Evolutionary conservation across 2,888 invertebrate genomes (phyloP).

Genomic region (Sinodicranocentrus sp.): DNA sequence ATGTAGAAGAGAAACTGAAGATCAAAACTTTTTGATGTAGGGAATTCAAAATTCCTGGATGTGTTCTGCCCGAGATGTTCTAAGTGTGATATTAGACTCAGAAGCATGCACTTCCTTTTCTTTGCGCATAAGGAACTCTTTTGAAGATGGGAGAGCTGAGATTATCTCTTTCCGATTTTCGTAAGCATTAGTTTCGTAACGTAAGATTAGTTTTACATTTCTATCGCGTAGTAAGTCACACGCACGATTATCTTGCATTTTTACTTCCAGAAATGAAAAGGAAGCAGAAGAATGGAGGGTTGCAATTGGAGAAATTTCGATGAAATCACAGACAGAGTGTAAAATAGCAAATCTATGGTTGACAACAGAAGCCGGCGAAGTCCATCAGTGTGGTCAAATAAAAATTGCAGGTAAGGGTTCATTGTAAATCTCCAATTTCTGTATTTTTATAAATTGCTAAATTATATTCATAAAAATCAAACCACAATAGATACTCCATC

Average conservation of each 20-base stretch:
- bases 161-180: conserved; percentile 72
- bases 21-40: background rate
- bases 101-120: conserved; percentile 68
- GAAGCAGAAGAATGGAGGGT: conserved; percentile 73
- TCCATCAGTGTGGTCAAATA: conserved; percentile 70
- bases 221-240: background rate
- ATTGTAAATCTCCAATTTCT: background rate
- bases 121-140: conserved; percentile 71
- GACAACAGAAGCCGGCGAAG: conserved; percentile 72
- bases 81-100: conserved; percentile 67
- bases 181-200: too few relatives aligned
- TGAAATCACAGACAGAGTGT: conserved; percentile 68
- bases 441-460: background rate
- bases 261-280: conserved; percentile 72
- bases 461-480: background rate
- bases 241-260: background rate
- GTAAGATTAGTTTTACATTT: background rate
- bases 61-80: conserved; percentile 68
- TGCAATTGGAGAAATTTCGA: conserved; percentile 64
- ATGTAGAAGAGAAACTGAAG: background rate
- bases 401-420: conserved; percentile 74
- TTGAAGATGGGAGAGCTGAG: conserved; percentile 74
- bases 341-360: conserved; percentile 72
- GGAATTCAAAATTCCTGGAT: conserved; percentile 70
- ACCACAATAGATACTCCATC: conserved; percentile 70